Evolutionary conservation across 2,888 invertebrate genomes (phyloP).

Genomic region (Imbricaverruca yamaguchii): DNA sequence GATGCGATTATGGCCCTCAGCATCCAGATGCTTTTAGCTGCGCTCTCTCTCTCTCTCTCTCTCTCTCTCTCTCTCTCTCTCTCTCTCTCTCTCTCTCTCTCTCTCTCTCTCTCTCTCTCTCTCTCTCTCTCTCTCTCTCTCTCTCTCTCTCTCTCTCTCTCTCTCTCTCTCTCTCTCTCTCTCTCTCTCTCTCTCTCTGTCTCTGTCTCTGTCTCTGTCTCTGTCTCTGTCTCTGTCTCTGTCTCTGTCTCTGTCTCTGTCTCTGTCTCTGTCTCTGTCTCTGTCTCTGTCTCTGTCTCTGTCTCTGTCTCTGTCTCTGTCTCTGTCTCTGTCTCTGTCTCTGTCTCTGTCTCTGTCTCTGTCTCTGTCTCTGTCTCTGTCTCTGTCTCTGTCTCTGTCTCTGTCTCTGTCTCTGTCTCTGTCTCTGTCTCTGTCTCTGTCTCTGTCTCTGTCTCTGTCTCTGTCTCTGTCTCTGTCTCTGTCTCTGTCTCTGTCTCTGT

Average conservation of each 20-base stretch:
- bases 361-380: too few relatives aligned
- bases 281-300: neutral
- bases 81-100: neutral
- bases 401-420: too few relatives aligned
- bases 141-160: neutral
- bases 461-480: neutral
- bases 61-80: neutral
- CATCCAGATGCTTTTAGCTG: too few relatives aligned
- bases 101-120: neutral
- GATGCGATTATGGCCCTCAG: too few relatives aligned
- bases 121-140: conserved; percentile 6
- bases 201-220: conserved; percentile 6
- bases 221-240: neutral
- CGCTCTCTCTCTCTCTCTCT: neutral
- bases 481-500: neutral
- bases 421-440: neutral
- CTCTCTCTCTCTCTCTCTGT: neutral
- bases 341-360: neutral
- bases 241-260: neutral
- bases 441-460: neutral
- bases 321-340: neutral
- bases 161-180: neutral
- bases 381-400: too few relatives aligned
- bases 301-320: neutral
- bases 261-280: neutral